A percentile compares a stretch with the other conserved stretches of the same genome.
Evolutionary conservation across 2,888 invertebrate species (phyloP).

Genomic region (Cyclophora punctaria): DNA sequence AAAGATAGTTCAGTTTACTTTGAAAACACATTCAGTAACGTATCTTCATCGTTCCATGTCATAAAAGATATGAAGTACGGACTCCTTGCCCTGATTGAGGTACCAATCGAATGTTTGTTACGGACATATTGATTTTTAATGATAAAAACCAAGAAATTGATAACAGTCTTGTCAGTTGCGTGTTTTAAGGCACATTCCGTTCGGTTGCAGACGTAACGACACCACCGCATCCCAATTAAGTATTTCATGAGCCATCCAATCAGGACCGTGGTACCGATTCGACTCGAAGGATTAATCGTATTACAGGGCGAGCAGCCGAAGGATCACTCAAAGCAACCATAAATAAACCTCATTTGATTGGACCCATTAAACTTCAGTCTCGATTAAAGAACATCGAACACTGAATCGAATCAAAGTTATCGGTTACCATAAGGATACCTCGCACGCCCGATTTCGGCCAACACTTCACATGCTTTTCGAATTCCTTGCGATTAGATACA

Average conservation of each 20-base stretch:
- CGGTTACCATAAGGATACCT: constrained; percentile 23
- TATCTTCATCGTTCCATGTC: too few relatives aligned
- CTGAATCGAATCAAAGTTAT: constrained; percentile 36
- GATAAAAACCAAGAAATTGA: too few relatives aligned
- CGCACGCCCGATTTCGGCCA: constrained; percentile 35
- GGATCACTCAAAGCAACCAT: constrained; percentile 24
- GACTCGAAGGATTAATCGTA: constrained; percentile 58
- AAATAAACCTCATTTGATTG: constrained; percentile 66
- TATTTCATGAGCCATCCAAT: constrained; percentile 55
- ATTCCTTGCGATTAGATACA: constrained; percentile 25
- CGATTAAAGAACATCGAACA: constrained; percentile 52
- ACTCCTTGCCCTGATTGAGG: too few relatives aligned
- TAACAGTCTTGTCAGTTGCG: too few relatives aligned
- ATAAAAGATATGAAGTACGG: too few relatives aligned
- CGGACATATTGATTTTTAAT: too few relatives aligned
- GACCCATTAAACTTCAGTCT: constrained; percentile 63
- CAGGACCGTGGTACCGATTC: constrained; percentile 50
- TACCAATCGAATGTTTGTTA: too few relatives aligned
- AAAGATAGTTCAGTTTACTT: too few relatives aligned
- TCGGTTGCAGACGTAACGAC: constrained; percentile 31
- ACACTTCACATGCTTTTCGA: constrained; percentile 33
- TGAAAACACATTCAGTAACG: too few relatives aligned
- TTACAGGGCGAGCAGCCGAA: constrained; percentile 17
- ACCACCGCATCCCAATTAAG: constrained; percentile 37
- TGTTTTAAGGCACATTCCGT: constrained; percentile 1